Conservation (phyloP, 2,113 vertebrate genomes). For the Ciconia stormi region DNA sequence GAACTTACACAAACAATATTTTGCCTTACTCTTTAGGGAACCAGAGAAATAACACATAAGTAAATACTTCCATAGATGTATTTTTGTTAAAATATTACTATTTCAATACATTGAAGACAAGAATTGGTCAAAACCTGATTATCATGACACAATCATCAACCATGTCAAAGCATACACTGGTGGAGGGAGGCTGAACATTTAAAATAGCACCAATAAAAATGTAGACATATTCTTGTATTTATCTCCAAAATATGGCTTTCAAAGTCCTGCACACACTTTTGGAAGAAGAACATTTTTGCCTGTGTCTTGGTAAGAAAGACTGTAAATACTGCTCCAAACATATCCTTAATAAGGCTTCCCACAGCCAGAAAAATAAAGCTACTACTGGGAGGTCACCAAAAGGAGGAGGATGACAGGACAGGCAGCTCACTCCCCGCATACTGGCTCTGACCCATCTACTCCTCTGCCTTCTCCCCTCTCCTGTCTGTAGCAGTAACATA, state of each 20-base stretch:
- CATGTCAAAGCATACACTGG: neutral
- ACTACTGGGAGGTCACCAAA: neutral
- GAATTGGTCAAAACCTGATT: constrained; percentile 23
- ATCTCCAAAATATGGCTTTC: neutral
- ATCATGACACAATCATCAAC: neutral
- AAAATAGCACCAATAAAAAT: neutral
- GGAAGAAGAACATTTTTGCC: neutral
- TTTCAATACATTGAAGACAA: neutral
- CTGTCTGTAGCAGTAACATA: neutral
- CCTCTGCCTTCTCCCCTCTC: neutral
- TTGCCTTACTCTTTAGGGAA: constrained; percentile 39
- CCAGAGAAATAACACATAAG: neutral
- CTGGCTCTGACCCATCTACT: neutral
- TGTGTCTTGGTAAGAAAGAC: neutral
- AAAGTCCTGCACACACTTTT: neutral
- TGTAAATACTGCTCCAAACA: neutral
- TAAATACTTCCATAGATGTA: neutral
- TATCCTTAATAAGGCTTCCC: neutral
- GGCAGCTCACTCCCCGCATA: neutral
- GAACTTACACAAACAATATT: constrained; percentile 32
- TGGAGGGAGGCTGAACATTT: neutral
- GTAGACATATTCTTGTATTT: neutral
- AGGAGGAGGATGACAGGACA: neutral
- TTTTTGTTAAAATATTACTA: neutral
- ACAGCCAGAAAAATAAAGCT: neutral